Conservation (phyloP, 2,113 vertebrate genomes). For the Mobula hypostoma region DNA sequence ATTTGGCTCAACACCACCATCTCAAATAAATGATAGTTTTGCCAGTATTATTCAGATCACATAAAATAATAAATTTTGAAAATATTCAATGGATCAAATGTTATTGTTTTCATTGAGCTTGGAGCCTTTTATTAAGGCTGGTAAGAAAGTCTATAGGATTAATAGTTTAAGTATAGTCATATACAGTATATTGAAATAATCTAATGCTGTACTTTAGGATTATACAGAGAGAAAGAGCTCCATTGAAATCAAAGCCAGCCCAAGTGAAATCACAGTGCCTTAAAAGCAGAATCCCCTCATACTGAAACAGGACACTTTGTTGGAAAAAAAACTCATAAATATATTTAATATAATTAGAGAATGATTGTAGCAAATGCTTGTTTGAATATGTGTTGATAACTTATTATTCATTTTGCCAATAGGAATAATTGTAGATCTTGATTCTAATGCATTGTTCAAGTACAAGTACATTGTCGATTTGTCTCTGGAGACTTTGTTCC, state of each 20-base stretch:
- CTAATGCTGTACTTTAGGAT: background rate
- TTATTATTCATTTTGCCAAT: background rate
- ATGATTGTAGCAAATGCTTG: background rate
- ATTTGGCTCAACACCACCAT: too few relatives aligned
- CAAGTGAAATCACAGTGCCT: background rate
- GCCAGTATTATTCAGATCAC: too few relatives aligned
- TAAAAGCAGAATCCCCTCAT: background rate
- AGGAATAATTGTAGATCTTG: conserved; percentile 41
- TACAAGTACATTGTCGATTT: conserved; percentile 47
- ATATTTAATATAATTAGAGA: background rate
- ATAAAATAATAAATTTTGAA: too few relatives aligned
- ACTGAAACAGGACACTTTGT: background rate
- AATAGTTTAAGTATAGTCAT: background rate
- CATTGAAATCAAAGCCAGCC: background rate
- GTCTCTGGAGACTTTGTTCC: conserved; percentile 33
- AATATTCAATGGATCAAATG: background rate
- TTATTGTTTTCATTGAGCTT: background rate
- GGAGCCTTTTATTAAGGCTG: background rate
- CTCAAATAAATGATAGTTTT: too few relatives aligned
- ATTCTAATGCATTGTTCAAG: conserved; percentile 44
- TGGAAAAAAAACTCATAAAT: too few relatives aligned
- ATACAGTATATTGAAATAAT: background rate
- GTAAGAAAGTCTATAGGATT: background rate
- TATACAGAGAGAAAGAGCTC: background rate
- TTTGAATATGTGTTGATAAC: background rate